Base-by-base conservation (phyloP, 2,113 vertebrate genomes). In the Trematomus loennbergii region DNA sequence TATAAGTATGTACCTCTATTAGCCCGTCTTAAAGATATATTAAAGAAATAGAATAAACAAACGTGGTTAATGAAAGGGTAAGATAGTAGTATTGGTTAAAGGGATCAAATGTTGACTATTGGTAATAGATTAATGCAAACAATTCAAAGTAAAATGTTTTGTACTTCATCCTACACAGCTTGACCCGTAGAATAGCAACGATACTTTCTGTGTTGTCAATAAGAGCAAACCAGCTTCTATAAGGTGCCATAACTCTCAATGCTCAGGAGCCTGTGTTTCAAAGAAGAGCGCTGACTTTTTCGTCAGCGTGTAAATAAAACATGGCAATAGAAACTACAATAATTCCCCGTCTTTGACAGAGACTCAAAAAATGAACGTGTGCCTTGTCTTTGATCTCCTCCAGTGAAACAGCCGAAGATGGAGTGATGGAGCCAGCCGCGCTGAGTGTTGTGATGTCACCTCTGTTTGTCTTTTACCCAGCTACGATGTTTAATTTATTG, bases 401-500 rank as follows among this genome's bases (percentile, higher is more conserved):
- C 33, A 20, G 83, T 54, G 66, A 70, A 79, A 25, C 29, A 43
- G 69, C 70, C 53, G 52, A 36, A 65, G 74, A 64, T 12, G 57
- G 61, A 53, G 50, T 5, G 52, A 75, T 18, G 61, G 58, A 29
- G 29, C 29, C 29, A 29, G 29, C 29, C 29, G 29, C 29, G 29
- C 29, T 29, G 29, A 29, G 29, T 29, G 29, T 29, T 29, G 29
- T 29, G 60, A 55, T 61, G 75, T 60, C 75, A 46, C 58, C 12
- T 53, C 40, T 50, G 61, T 83, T 85, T 66, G 61, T 69, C 66
- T 70, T n/a, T 40, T 15, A 6, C 18, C 11, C 46, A 16, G 58
- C 67, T 36, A 2, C 22, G 50, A 64, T 86, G 77, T 78, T 83
- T 76, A 48, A 83, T 89, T 72, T 78, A 79, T 67, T 53, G 64